These are phyloP conservation scores for Xenus cinereus DNA, from an alignment of 2,113 vertebrate species.

Conservation along the genomic window DNA sequence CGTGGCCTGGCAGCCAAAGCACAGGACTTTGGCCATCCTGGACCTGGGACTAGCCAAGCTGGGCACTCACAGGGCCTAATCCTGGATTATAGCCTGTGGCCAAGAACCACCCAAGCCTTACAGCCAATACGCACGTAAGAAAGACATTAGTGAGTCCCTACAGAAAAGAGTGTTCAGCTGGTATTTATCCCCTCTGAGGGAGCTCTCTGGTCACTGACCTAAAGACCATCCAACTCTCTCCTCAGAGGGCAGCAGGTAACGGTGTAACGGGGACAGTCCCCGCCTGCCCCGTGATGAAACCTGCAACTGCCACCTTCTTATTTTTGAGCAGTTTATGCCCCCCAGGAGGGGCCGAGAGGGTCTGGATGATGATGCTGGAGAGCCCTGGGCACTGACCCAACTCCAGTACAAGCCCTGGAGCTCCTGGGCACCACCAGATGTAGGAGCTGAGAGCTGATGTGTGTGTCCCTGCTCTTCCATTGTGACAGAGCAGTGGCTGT, in stretches of 20 bases:
- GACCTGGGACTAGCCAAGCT: background rate
- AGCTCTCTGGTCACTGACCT: background rate
- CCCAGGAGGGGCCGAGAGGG: background rate
- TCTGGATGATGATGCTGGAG: background rate
- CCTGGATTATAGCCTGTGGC: background rate
- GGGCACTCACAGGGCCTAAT: background rate
- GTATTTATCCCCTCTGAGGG: background rate
- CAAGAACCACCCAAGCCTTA: background rate
- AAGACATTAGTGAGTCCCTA: rapidly evolving
- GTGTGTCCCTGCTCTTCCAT: background rate
- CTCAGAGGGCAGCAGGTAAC: background rate
- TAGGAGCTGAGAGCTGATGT: background rate
- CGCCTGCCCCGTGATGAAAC: background rate
- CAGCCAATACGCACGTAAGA: rapidly evolving
- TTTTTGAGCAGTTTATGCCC: background rate
- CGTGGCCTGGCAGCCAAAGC: background rate
- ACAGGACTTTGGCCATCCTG: background rate
- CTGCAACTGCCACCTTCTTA: background rate
- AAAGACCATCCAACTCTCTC: background rate
- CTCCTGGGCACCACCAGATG: background rate
- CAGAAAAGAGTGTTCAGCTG: background rate
- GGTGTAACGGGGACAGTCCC: no score
- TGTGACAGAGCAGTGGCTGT: background rate
- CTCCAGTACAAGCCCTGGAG: background rate
- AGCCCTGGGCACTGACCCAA: background rate